Base-by-base conservation (phyloP, 2,113 vertebrate species). In the Formicarius rufipectus region DNA sequence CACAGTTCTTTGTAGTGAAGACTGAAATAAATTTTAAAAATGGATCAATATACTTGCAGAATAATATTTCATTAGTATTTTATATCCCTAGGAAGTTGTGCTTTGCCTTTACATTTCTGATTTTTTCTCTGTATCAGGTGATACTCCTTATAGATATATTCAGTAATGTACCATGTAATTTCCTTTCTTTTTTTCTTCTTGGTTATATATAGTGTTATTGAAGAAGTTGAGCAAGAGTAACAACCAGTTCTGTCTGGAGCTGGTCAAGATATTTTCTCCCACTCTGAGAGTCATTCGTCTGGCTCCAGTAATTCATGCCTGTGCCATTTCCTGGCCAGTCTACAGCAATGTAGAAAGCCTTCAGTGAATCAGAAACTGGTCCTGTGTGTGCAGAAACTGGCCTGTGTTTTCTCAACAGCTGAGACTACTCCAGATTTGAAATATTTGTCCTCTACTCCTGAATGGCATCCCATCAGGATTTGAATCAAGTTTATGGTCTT, bases 401-500 rank as follows among this genome's bases (percentile, higher is more conserved):
- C 84, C 87, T 91, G 50, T 35, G 22, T 82, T 93, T 93, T 95
- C 84, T 95, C 85, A 91, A 40, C 5, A 28, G 66, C 44, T 79
- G 66, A 91, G 67, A 13, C 37, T 73, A 58, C 56, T 87, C 40
- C 33, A 37, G 45, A 45, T 79, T 87, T 85, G 28, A 73, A 35
- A 10, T 63, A 75, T 82, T 83, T 91, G 47, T 89, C 62, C 30
- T 87, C 33, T 56, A 59, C 18, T 91, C 45, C 67, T 68, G 62
- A 85, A 71, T 66, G 31, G 12, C 40, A 30, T 92, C 71, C 49
- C 69, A 47, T 73, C 25, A 83, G n/a, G 16, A 82, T 88, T 16
- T 69, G 30, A 73, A 78, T 76, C 14, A 71, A 73, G 50, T 79
- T 72, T 47, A 56, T 63, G 28, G 21, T 60, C 58, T 87, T 81